Evolutionary conservation across 2,797 vertebrate species (phyloP).

Genomic region (Iguana delicatissima): DNA sequence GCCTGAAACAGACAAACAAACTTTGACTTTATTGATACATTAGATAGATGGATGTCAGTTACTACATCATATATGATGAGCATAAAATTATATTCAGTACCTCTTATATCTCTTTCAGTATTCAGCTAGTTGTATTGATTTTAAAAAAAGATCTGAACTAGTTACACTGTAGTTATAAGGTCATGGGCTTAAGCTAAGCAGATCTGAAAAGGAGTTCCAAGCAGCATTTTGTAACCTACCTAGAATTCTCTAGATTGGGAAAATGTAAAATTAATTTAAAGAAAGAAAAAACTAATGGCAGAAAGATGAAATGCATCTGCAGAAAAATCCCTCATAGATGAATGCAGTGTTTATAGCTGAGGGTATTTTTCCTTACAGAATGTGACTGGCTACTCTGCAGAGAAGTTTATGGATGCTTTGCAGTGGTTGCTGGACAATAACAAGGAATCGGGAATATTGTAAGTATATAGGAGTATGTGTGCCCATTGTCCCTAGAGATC

Average conservation of each 20-base stretch:
- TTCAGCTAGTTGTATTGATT: neutral
- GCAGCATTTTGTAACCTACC: neutral
- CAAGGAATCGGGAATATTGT: constrained; percentile 84
- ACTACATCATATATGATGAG: constrained; percentile 42
- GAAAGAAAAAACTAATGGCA: constrained; percentile 17
- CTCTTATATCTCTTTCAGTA: neutral
- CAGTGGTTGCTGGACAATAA: constrained; percentile 82
- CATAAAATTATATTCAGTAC: constrained; percentile 33
- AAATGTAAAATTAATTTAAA: neutral
- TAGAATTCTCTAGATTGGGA: neutral
- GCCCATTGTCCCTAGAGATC: neutral
- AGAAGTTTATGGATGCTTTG: constrained; percentile 80
- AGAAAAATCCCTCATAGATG: constrained; percentile 36
- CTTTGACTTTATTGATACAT: too few relatives aligned
- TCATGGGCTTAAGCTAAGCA: neutral
- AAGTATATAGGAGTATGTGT: constrained; percentile 14
- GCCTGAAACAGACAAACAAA: too few relatives aligned
- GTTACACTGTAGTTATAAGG: neutral
- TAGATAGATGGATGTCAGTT: neutral
- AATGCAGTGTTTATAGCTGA: constrained; percentile 62
- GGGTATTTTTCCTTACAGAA: constrained; percentile 73
- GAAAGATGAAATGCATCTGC: neutral
- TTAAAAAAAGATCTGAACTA: neutral
- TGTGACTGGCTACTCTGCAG: constrained; percentile 68
- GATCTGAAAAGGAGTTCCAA: neutral